Base-by-base conservation (phyloP, 2,113 vertebrate genomes). In the Carassius carassius region DNA sequence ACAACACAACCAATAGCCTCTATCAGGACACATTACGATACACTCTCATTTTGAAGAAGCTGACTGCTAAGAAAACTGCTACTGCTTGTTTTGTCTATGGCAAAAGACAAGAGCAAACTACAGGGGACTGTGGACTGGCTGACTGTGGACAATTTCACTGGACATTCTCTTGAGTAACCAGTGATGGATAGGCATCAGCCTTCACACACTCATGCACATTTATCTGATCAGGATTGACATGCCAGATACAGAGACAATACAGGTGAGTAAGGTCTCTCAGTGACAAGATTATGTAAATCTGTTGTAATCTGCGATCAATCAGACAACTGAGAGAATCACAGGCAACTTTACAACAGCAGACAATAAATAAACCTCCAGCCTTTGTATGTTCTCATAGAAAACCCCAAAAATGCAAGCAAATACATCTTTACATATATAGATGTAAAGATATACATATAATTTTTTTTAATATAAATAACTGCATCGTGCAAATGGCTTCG, bases 151-250 rank as follows among this genome's bases (percentile, higher is more conserved):
- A 62, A 62, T 5, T 23, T 62, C 56, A 60, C 56, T 23, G 3
- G 35, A 41, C 76, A 62, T 62, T n/a, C 13, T 62, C 62, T 12
- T 16, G 19, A 78, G 56, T 62, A 23, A 62, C 29, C 25, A 47
- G 41, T 41, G 41, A 41, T 8, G 41, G 41, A 14, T 37, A 35
- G 32, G 11, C 54, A 37, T 32, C 19, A 60, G 23, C 21, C 25
- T 21, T 74, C 74, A 60, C n/a, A 23, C 32, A 60, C 54, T 78
- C 76, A 60, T 41, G 54, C 51, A 60, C 76, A 78, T 76, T 76
- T 76, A 76, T n/a, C 74, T 56, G 47, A 76, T 76, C 74, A 29
- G 49, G 47, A 32, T 0, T n/a, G 51, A 37, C 56, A 78, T 62
- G 32, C 32, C 11, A 62, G 37, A 62, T 62, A 62, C 10, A 60